phyloP scores from a whole-genome alignment of 2,888 invertebrate species.

The Deroplatys truncata region DNA sequence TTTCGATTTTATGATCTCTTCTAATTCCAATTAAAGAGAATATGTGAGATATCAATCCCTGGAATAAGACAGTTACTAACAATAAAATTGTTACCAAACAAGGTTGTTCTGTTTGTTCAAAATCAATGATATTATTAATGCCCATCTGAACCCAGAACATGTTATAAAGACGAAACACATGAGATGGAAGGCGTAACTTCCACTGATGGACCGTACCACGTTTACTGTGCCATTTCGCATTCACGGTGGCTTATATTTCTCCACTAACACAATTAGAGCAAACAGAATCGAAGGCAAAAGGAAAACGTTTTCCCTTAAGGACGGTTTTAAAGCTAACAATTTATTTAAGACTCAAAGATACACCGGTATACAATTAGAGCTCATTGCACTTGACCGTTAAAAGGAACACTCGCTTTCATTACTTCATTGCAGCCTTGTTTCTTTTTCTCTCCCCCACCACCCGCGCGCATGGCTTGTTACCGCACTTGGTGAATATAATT shows the following conservation, averaged over 20 bases:
- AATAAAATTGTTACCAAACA: no score
- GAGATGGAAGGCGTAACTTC: not conserved
- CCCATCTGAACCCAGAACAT: not conserved
- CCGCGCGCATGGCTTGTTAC: not conserved
- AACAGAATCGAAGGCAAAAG: not conserved
- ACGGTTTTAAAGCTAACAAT: not conserved
- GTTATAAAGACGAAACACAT: not conserved
- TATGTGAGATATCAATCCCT: no score
- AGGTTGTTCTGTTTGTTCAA: no score
- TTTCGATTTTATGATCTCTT: no score
- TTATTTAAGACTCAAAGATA: not conserved
- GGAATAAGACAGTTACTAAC: no score
- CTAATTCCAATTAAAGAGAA: no score
- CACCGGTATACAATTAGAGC: not conserved
- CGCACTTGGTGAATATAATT: not conserved
- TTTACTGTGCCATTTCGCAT: not conserved
- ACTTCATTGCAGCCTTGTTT: not conserved
- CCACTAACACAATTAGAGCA: not conserved
- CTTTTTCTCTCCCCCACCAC: not conserved
- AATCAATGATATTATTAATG: no score
- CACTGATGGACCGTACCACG: no score
- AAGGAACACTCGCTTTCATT: not conserved
- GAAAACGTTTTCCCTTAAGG: not conserved
- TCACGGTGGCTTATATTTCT: not conserved
- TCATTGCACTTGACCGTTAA: not conserved